Evolutionary conservation across 1,140 invertebrate genomes (phyloP).

Genomic region (Maniola jurtina): DNA sequence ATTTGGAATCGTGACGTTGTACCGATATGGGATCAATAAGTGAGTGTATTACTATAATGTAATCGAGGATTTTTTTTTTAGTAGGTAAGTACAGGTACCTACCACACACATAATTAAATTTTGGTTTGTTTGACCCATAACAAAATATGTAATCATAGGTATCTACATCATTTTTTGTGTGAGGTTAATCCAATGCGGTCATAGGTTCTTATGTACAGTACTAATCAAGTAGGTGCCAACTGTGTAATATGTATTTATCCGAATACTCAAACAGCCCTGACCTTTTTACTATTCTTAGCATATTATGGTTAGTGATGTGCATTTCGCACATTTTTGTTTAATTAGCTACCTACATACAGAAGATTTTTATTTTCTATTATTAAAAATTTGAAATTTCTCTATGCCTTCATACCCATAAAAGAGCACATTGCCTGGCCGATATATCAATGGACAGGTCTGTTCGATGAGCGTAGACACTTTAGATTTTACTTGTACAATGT

Average conservation of each 20-base stretch:
- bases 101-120: slow-evolving; percentile 5
- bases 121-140: neutral
- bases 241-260: slow-evolving; percentile 23
- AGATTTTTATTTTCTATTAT: too few species aligned
- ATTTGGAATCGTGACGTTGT: too few species aligned
- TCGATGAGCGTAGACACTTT: too few species aligned
- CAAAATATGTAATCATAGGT: neutral
- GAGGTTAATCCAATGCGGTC: slow-evolving; percentile 27
- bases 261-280: slow-evolving; percentile 33
- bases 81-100: neutral
- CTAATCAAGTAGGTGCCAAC: slow-evolving; percentile 22
- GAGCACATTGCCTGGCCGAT: too few species aligned
- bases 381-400: too few species aligned
- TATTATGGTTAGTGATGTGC: slow-evolving; percentile 19
- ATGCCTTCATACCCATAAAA: too few species aligned
- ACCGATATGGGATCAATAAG: too few species aligned
- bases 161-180: neutral
- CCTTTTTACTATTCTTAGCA: slow-evolving; percentile 31
- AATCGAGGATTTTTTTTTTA: too few species aligned
- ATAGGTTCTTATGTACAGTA: slow-evolving; percentile 27
- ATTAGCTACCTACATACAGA: neutral
- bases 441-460: too few species aligned
- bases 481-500: too few species aligned
- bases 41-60: too few species aligned
- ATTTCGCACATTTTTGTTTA: neutral